phyloP scores from a whole-genome alignment of 2,888 invertebrate species.

The Caenorhabditis macrosperma region DNA sequence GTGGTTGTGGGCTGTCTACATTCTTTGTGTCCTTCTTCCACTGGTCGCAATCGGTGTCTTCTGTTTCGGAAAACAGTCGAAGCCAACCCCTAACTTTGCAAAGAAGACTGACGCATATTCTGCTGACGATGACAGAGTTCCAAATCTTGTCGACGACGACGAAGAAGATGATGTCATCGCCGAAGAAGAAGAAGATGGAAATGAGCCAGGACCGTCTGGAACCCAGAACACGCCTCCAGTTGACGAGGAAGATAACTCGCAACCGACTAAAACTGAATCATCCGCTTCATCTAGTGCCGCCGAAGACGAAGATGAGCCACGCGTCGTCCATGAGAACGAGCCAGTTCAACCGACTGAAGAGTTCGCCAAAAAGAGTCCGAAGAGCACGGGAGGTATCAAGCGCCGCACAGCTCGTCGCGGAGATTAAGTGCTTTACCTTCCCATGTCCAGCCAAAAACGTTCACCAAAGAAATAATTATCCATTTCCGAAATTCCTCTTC shows the following conservation, averaged over 20 bases:
- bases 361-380: conserved; percentile 46
- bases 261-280: conserved; percentile 1
- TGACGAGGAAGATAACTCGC: conserved; percentile 13
- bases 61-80: conserved; percentile 84
- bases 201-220: conserved; percentile 49
- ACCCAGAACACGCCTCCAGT: conserved; percentile 8
- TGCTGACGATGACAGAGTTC: conserved; percentile 83
- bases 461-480: not conserved
- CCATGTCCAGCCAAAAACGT: not conserved
- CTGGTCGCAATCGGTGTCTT: conserved; percentile 88
- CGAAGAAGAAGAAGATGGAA: conserved; percentile 21
- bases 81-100: conserved; percentile 68
- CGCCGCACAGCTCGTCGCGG: conserved; percentile 49
- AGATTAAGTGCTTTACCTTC: conserved; percentile 12
- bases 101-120: conserved; percentile 87
- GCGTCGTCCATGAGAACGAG: conserved; percentile 45
- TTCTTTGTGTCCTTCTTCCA: conserved; percentile 88
- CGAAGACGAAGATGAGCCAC: conserved; percentile 42
- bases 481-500: not conserved
- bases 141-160: conserved; percentile 71
- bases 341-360: conserved; percentile 57
- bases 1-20: conserved; percentile 91
- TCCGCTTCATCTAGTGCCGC: conserved; percentile 26
- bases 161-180: conserved; percentile 22
- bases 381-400: conserved; percentile 36